Evolutionary conservation across 2,797 vertebrate species (phyloP).

Genomic region (Microhierax caerulescens): DNA sequence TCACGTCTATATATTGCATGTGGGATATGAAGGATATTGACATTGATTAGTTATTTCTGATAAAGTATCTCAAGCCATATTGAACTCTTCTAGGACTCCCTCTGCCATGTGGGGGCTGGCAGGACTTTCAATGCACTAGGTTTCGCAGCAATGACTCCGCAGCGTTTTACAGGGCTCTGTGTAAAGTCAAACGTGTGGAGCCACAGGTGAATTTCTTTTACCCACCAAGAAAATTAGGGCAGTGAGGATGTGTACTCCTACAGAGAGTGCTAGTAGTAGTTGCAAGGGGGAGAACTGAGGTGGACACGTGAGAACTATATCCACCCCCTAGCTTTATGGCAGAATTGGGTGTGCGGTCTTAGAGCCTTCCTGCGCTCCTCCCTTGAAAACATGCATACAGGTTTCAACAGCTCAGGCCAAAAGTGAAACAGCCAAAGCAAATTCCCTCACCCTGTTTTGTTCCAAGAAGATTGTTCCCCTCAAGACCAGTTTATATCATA

Average conservation of each 20-base stretch:
- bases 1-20: neutral
- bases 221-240: neutral
- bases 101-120: neutral
- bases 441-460: neutral
- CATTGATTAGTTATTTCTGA: constrained; percentile 39
- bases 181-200: neutral
- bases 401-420: neutral
- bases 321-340: neutral
- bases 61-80: neutral
- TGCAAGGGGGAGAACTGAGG: neutral
- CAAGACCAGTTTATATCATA: neutral
- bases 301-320: neutral
- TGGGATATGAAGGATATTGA: constrained; percentile 18
- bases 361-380: neutral
- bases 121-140: neutral
- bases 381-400: neutral
- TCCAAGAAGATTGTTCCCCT: neutral
- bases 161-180: neutral
- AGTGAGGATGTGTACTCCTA: neutral
- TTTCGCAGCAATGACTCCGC: neutral
- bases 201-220: neutral
- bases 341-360: neutral
- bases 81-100: neutral
- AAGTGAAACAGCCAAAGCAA: neutral
- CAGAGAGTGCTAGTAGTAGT: neutral